Percentiles rank a stretch among this genome's conserved stretches.
Evolutionary conservation across 2,113 vertebrate genomes (phyloP).

Genomic region (Elaphurus davidianus): DNA sequence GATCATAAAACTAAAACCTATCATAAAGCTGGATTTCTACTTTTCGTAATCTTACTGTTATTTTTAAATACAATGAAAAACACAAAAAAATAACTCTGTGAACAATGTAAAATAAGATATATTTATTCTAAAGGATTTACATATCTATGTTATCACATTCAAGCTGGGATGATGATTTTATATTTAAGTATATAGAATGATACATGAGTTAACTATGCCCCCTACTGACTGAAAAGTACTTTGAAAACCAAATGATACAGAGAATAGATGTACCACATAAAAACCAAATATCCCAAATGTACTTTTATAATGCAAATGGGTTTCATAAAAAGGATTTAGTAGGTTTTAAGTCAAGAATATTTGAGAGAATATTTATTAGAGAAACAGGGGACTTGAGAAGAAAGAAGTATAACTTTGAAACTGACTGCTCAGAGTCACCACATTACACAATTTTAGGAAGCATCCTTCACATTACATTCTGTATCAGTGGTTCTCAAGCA

Average conservation of each 20-base stretch:
- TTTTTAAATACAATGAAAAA: constrained; percentile 43
- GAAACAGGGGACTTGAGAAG: neutral
- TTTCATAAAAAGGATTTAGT: neutral
- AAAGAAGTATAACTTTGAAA: neutral
- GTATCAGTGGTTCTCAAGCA: neutral
- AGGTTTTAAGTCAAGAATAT: constrained; percentile 4
- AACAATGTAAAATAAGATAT: constrained; percentile 11
- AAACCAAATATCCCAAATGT: neutral
- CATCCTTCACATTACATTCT: neutral
- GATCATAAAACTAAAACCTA: constrained; percentile 15
- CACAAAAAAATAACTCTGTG: constrained; percentile 10
- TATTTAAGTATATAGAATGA: neutral
- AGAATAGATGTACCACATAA: neutral
- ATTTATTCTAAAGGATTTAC: constrained; percentile 8
- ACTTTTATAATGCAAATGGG: neutral
- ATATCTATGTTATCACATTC: neutral
- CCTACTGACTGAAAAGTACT: constrained; percentile 75
- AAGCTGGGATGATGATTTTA: neutral
- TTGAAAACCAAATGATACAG: constrained; percentile 17
- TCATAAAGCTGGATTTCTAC: constrained; percentile 1
- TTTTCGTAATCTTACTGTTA: neutral
- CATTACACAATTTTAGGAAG: neutral
- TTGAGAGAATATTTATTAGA: neutral
- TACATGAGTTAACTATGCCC: constrained; percentile 68
- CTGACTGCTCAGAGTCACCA: neutral